Evolutionary conservation across 2,888 invertebrate species (phyloP), one percentile per base, ranked within the genome.

Genomic region (Pristionchus arcanus): DNA sequence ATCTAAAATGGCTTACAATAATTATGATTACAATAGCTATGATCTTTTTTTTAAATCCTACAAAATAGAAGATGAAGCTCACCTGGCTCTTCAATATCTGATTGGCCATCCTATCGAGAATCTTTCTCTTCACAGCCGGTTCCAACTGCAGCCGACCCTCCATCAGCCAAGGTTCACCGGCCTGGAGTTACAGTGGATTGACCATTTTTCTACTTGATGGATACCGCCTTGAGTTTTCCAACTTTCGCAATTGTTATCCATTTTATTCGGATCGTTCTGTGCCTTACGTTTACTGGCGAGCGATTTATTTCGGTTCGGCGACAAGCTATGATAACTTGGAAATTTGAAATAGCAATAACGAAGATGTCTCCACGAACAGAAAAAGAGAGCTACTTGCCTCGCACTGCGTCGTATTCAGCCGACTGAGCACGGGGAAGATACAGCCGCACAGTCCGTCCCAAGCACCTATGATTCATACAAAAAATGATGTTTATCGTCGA

Each of bases 371-470:
- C 42, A 42, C 42, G 42, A 42, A 5, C 42, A 42, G 42, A 42
- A 5, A 42, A 42, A 42, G 9, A 42, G n/a, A n/a, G n/a, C 21
- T 9, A 74, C 74, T 74, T 37, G 74, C 81, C 81, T 81, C 81
- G 81, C 81, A 81, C 49, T 81, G 81, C 21, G 81, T 28, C 81
- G n/a, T 13, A 28, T 81, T 81, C 42, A 81, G 53, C 19, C 49
- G 0, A n/a, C 28, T 81, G 13, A 81, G 28, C n/a, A 81, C 81
- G n/a, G 81, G 81, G 28, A 81, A 81, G 49, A 81, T 53, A 53
- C 81, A 81, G 81, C 81, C 81, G 28, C 81, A 81, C 81, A 81
- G 49, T 3, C 81, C 81, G 81, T 81, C 81, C 81, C n/a, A 28
- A 0, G 81, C 42, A 5, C 42, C 81, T 81, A n/a, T n/a, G n/a